Conservation (phyloP, 2,113 vertebrate genomes). For the Eulemur macaco region DNA sequence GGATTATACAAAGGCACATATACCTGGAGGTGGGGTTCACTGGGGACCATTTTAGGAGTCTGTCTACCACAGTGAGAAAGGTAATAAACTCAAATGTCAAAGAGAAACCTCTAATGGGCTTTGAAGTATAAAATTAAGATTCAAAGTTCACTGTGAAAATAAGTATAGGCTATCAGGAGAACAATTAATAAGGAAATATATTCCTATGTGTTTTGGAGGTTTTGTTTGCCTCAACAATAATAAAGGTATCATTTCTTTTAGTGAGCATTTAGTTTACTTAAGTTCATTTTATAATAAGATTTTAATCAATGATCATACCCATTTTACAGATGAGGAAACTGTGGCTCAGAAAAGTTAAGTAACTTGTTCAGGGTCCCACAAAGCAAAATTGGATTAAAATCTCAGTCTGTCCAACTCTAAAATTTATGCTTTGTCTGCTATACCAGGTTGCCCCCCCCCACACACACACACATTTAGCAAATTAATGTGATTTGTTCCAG, state of each 20-base stretch:
- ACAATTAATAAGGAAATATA: slow-evolving; percentile 19
- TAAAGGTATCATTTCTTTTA: slow-evolving; percentile 10
- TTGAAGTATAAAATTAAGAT: slow-evolving; percentile 30
- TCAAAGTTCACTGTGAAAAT: slow-evolving; percentile 41
- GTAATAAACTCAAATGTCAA: slow-evolving; percentile 23
- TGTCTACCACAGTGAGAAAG: background rate
- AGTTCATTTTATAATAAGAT: slow-evolving; percentile 23
- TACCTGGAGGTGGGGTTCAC: background rate
- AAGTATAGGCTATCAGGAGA: background rate
- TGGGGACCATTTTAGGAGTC: background rate
- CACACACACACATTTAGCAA: background rate
- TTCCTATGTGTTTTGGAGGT: background rate
- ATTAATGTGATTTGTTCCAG: background rate
- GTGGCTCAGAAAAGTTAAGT: background rate
- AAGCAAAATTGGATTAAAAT: background rate
- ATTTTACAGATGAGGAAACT: slow-evolving; percentile 18
- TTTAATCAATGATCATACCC: slow-evolving; percentile 10
- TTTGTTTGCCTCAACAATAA: slow-evolving; percentile 31
- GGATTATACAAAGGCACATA: background rate
- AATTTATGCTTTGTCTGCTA: slow-evolving; percentile 5
- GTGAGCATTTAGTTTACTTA: slow-evolving; percentile 23
- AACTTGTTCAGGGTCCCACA: background rate
- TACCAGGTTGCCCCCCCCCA: background rate
- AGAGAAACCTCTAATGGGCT: slow-evolving; percentile 12
- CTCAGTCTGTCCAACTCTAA: background rate